Evolutionary conservation across 1,140 invertebrate genomes (phyloP).

Genomic region (Latrodectus geometricus): DNA sequence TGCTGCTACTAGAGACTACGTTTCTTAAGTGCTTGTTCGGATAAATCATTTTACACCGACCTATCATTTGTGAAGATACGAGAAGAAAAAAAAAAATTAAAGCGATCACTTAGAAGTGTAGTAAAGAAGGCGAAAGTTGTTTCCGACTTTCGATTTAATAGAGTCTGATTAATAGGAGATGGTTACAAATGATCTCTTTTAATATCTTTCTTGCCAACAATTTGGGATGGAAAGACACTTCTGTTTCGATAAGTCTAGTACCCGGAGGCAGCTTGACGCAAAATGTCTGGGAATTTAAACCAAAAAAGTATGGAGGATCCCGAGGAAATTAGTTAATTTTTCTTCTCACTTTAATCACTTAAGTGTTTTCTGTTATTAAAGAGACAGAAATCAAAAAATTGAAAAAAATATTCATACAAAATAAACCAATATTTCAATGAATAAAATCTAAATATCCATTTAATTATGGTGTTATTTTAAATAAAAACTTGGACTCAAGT

Average conservation of each 20-base stretch:
- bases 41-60: conserved; percentile 29
- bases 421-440: too few species aligned
- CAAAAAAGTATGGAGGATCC: too few species aligned
- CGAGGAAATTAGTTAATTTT: too few species aligned
- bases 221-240: neutral
- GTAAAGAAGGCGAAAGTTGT: conserved; percentile 15
- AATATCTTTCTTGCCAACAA: conserved; percentile 1
- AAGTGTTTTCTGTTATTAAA: too few species aligned
- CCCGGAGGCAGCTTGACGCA: neutral
- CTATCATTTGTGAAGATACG: conserved; percentile 20
- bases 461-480: too few species aligned
- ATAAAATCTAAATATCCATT: too few species aligned
- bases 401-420: too few species aligned
- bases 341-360: too few species aligned
- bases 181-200: conserved; percentile 34
- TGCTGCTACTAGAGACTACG: neutral
- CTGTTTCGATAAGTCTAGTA: neutral
- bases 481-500: too few species aligned
- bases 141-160: conserved; percentile 28
- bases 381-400: too few species aligned
- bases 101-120: neutral
- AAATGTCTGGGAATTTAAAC: too few species aligned
- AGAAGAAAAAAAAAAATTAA: neutral
- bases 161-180: conserved; percentile 44
- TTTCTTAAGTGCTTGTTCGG: neutral